These are phyloP conservation scores for Nowickia ferox DNA, from an alignment of 2,888 invertebrate species.

Conservation along the genomic window DNA sequence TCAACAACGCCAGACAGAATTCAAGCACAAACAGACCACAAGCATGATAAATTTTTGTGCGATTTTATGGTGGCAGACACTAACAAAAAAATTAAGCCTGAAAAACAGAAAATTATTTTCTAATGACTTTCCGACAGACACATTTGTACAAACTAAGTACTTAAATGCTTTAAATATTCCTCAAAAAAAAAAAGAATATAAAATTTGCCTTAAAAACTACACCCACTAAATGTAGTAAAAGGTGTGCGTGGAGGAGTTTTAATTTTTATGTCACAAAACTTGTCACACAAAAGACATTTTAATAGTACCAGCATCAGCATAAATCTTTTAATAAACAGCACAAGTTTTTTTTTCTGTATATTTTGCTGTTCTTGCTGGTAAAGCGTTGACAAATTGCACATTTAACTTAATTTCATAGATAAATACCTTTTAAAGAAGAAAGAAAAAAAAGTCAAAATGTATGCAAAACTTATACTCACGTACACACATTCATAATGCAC, in stretches of 20 bases:
- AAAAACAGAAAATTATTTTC: constrained; percentile 47
- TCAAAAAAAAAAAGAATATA: not conserved
- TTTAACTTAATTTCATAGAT: constrained; percentile 72
- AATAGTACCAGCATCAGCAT: constrained; percentile 66
- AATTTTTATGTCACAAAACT: constrained; percentile 57
- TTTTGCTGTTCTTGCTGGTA: constrained; percentile 5
- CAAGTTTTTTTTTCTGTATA: not conserved
- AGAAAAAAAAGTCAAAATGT: not conserved
- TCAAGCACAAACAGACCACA: constrained; percentile 36
- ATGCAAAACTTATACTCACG: constrained; percentile 21
- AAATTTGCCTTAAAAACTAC: constrained; percentile 33
- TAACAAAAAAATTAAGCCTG: constrained; percentile 42
- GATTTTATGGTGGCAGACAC: constrained; percentile 37
- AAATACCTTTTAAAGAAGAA: constrained; percentile 64
- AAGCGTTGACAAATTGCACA: constrained; percentile 71
- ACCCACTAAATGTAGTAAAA: constrained; percentile 51
- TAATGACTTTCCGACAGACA: constrained; percentile 41
- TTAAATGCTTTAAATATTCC: constrained; percentile 41
- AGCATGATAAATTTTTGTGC: constrained; percentile 25
- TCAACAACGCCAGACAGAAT: constrained; percentile 47
- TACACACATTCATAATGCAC: constrained; percentile 2
- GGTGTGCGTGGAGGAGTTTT: constrained; percentile 57
- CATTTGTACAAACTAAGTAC: constrained; percentile 11
- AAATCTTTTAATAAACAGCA: constrained; percentile 71
- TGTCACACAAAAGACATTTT: constrained; percentile 68